Percentiles rank a stretch among this genome's conserved stretches.
phyloP scores from a whole-genome alignment of 2,797 vertebrate species.

The Dendrocincla tyrannina region DNA sequence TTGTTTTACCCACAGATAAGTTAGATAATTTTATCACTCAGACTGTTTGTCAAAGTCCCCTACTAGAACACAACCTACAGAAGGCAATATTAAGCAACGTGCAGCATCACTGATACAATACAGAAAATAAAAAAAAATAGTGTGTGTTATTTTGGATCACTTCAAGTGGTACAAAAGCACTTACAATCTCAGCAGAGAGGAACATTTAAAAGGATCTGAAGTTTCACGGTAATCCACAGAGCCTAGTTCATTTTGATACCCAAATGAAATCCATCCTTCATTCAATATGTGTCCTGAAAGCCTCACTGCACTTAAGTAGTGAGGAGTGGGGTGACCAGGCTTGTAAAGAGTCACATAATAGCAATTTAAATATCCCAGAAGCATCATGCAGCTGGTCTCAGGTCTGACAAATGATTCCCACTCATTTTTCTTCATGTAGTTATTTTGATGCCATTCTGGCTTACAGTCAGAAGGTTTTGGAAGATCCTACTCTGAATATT shows the following conservation, averaged over 20 bases:
- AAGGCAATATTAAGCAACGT: background rate
- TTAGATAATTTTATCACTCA: background rate
- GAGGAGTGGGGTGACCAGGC: background rate
- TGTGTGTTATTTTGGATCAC: background rate
- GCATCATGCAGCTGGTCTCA: background rate
- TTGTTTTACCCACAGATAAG: background rate
- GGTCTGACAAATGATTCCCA: background rate
- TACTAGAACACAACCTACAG: background rate
- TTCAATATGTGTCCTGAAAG: background rate
- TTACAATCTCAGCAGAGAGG: background rate
- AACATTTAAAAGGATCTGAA: background rate
- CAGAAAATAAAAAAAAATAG: background rate
- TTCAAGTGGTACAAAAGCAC: background rate
- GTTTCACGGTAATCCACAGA: background rate
- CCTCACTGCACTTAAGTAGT: rapidly evolving
- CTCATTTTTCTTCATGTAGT: rapidly evolving
- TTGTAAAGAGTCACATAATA: background rate
- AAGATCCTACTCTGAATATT: background rate
- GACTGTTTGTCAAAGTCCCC: background rate
- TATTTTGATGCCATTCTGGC: background rate
- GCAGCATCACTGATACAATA: background rate
- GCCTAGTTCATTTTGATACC: background rate
- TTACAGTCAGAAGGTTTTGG: background rate
- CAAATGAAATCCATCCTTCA: background rate
- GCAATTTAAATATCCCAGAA: background rate